Evolutionary conservation across 2,113 vertebrate genomes (phyloP).

Genomic region (Thamnaconus septentrionalis): DNA sequence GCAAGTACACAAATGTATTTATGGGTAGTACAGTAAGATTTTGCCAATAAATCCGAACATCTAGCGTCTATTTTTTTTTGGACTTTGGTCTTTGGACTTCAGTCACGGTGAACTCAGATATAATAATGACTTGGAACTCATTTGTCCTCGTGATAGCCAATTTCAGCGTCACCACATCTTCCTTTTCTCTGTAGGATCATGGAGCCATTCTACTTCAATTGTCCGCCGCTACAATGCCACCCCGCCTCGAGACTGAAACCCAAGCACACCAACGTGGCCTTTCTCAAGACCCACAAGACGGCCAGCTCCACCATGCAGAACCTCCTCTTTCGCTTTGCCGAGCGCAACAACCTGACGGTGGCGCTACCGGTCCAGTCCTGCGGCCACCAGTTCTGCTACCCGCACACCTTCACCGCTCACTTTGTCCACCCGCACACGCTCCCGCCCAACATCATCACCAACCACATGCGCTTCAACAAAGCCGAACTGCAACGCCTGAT

Average conservation of each 20-base stretch:
- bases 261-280: constrained; percentile 82
- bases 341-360: constrained; percentile 84
- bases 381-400: constrained; percentile 88
- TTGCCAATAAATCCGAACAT: too few species aligned
- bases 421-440: constrained; percentile 83
- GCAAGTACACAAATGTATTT: too few species aligned
- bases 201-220: constrained; percentile 68
- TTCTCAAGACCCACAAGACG: constrained; percentile 90
- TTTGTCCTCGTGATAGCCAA: constrained; percentile 7
- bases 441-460: constrained; percentile 79
- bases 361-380: constrained; percentile 80
- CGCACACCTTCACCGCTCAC: constrained; percentile 75
- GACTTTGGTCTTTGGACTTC: too few species aligned
- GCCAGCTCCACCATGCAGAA: constrained; percentile 88
- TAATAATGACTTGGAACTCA: too few species aligned
- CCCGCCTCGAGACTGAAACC: constrained; percentile 46
- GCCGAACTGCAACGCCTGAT: constrained; percentile 77
- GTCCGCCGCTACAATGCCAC: constrained; percentile 40
- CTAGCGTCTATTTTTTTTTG: too few species aligned
- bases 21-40: too few species aligned
- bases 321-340: constrained; percentile 86
- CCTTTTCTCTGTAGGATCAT: constrained; percentile 68
- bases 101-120: too few species aligned
- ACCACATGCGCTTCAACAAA: constrained; percentile 83
- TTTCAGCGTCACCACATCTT: neutral